Evolutionary conservation across 1,140 invertebrate species (phyloP).

Genomic region (Grapholita molesta): DNA sequence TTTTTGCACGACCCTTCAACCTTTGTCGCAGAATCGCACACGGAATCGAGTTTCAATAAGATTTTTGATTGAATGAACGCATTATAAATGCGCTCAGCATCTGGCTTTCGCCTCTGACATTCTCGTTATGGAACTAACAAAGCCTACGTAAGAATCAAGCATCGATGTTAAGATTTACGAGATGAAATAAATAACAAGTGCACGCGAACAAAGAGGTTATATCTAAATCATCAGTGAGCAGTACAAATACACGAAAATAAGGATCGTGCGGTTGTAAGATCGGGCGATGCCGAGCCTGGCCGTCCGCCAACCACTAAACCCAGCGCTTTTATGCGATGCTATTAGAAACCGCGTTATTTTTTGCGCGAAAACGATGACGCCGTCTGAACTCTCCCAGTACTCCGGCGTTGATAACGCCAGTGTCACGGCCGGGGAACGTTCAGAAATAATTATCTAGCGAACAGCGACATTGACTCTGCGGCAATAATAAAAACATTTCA

Average conservation of each 20-base stretch:
- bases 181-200: slow-evolving; percentile 7
- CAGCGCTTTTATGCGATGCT: slow-evolving; percentile 40
- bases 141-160: no score
- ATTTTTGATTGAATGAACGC: slow-evolving; percentile 28
- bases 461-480: slow-evolving; percentile 34
- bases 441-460: slow-evolving; percentile 33
- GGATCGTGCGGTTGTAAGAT: slow-evolving; percentile 28
- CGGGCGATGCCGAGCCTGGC: slow-evolving; percentile 43
- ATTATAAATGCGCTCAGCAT: background rate
- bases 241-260: background rate
- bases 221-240: slow-evolving; percentile 12
- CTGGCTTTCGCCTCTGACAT: background rate
- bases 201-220: background rate
- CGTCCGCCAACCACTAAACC: slow-evolving; percentile 49
- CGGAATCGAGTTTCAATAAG: slow-evolving; percentile 33
- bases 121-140: background rate
- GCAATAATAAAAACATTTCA: slow-evolving; percentile 29
- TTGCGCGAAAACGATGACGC: slow-evolving; percentile 32
- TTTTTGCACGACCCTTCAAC: slow-evolving; percentile 55
- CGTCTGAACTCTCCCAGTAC: slow-evolving; percentile 28
- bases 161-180: background rate
- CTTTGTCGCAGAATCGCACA: slow-evolving; percentile 33
- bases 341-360: slow-evolving; percentile 36
- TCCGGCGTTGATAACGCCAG: slow-evolving; percentile 28
- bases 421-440: slow-evolving; percentile 36